These are phyloP conservation scores for Palloptera scutellata DNA, from an alignment of 2,888 invertebrate genomes.

Conservation along the genomic window DNA sequence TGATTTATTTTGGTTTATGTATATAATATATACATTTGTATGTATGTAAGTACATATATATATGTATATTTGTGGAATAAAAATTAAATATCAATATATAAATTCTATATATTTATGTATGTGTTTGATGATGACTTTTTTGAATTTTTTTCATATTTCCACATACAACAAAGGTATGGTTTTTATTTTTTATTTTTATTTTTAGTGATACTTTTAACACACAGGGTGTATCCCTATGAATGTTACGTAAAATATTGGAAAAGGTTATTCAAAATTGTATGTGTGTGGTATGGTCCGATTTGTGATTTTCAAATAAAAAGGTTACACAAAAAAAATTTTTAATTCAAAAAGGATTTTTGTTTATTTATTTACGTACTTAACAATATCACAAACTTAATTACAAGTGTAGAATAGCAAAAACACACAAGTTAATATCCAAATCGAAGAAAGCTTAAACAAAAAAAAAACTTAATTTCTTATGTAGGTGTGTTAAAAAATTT, in stretches of 20 bases:
- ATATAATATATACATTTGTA: not conserved
- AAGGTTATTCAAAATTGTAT: no score
- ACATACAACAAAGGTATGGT: no score
- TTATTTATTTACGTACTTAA: conserved; percentile 42
- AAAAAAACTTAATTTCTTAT: no score
- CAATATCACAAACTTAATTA: conserved; percentile 50
- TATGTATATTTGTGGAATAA: not conserved
- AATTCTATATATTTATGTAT: not conserved
- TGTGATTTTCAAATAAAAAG: no score
- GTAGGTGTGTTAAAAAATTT: not conserved
- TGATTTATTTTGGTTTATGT: no score
- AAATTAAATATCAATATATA: conserved; percentile 1
- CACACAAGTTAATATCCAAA: conserved; percentile 38
- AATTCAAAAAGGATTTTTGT: not conserved
- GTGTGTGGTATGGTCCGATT: no score
- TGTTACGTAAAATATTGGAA: no score
- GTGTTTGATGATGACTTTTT: not conserved
- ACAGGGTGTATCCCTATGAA: no score
- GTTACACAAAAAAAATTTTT: no score
- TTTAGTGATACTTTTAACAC: no score
- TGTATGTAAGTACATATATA: not conserved
- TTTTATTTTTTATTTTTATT: no score
- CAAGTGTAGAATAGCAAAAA: conserved; percentile 16
- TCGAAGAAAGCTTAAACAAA: conserved; percentile 18
- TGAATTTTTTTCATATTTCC: not conserved